These are phyloP conservation scores for Poecilia gillii DNA, from an alignment of 2,797 vertebrate species.

Conservation along the genomic window DNA sequence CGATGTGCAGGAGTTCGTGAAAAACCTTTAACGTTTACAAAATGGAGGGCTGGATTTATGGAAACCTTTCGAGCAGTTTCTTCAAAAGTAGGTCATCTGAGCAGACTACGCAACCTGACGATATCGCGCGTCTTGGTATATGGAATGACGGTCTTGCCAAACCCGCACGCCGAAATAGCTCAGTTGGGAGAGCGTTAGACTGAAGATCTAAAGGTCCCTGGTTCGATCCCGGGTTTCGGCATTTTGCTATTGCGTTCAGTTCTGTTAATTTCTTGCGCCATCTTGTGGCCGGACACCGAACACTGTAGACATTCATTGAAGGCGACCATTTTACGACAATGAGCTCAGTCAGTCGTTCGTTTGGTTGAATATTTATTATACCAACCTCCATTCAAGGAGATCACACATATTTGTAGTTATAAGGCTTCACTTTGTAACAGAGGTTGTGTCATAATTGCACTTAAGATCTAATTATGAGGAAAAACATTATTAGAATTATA, in stretches of 20 bases:
- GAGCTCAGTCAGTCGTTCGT: neutral
- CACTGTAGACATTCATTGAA: too few relatives aligned
- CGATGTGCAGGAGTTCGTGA: too few relatives aligned
- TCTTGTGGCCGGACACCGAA: neutral
- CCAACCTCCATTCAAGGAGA: neutral
- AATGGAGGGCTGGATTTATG: neutral
- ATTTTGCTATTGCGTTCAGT: conserved; percentile 26
- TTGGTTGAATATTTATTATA: conserved; percentile 1
- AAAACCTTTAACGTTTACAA: neutral
- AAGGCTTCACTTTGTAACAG: neutral
- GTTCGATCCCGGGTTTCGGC: conserved; percentile 74
- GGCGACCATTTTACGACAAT: neutral
- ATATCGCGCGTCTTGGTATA: too few relatives aligned
- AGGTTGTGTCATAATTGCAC: neutral
- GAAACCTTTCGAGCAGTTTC: neutral
- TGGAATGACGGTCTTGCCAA: accelerated
- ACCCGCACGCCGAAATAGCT: conserved; percentile 69
- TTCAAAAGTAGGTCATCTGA: neutral
- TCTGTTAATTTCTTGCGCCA: neutral
- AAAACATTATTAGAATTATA: neutral
- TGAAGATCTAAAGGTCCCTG: conserved; percentile 77
- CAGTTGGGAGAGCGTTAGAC: conserved; percentile 79
- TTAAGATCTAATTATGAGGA: neutral
- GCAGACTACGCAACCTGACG: accelerated
- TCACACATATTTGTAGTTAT: conserved; percentile 6